These are phyloP conservation scores for Petrosia ficiformis DNA, from an alignment of 37 sponge, comb jelly and placozoan genomes.

Conservation along the genomic window DNA sequence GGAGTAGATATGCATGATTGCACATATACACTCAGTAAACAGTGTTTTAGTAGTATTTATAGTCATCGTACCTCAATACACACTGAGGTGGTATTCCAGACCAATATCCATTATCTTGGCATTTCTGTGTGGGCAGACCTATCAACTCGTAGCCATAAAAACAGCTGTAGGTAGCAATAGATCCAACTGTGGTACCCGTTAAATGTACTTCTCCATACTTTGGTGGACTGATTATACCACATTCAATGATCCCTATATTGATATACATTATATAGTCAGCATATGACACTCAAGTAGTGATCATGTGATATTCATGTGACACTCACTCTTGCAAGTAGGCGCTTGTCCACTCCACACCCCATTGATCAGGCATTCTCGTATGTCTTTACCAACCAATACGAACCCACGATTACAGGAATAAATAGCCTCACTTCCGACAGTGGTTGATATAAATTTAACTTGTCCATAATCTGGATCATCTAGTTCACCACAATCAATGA, in stretches of 20 bases:
- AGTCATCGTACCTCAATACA: too few relatives aligned
- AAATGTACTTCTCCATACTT: background rate
- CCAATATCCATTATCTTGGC: constrained; percentile 60
- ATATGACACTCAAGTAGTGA: too few relatives aligned
- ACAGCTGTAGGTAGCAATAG: constrained; percentile 57
- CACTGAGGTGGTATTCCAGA: constrained; percentile 44
- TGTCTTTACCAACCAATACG: constrained; percentile 2
- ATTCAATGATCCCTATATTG: too few relatives aligned
- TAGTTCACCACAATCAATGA: constrained; percentile 18
- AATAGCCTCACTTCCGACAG: constrained; percentile 28
- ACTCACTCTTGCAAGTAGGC: too few relatives aligned
- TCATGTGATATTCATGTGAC: too few relatives aligned
- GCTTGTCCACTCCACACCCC: constrained; percentile 43
- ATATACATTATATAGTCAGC: too few relatives aligned
- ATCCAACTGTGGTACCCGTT: background rate
- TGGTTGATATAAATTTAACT: constrained; percentile 10
- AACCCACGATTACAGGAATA: constrained; percentile 62
- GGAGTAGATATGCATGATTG: too few relatives aligned
- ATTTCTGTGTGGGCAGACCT: constrained; percentile 30
- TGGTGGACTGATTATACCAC: background rate
- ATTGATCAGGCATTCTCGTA: constrained; percentile 31
- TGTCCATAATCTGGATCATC: constrained; percentile 28
- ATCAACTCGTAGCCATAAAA: constrained; percentile 24
- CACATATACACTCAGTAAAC: too few relatives aligned
- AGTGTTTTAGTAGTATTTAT: too few relatives aligned